Base-by-base conservation (phyloP, 2,888 invertebrate genomes). In the Bibio marci region DNA sequence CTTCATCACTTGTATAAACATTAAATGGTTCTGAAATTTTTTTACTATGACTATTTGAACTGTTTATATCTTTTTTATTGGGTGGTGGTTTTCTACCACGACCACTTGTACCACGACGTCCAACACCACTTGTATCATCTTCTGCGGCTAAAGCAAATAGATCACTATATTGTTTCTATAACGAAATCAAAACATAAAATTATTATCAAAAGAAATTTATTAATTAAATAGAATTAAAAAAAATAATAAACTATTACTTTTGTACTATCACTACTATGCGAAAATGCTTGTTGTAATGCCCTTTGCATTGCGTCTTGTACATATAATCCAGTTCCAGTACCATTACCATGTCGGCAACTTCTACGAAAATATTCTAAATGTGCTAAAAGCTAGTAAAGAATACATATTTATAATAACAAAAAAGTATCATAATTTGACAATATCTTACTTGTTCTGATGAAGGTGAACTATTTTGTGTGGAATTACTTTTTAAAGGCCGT, bases 341-440 rank as follows among this genome's bases (percentile, higher is more conserved):
- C 62, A 37, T 47, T 48, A 6, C 47, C 48, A 47, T 62, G 61
- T 11, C 63, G 56, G 42, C 82, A 81, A 54, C 76, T 76, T 48
- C 77, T 66, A 54, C 91, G 69, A 66, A 92, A 73, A 62, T 85
- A 81, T 59, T 95, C 94, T 54, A 97, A 70, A 64, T 97, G 95
- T 42, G 81, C 80, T 50, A 97, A 68, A 46, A 94, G 83, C 68
- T 80, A 60, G 33, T 50, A 49, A 47, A 33, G 47, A 48, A 37
- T 45, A 50, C n/a, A n/a, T n/a, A n/a, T n/a, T n/a, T n/a, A 36
- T 44, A 41, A 43, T 6, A 22, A 36, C 43, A 40, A 43, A 18
- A 19, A 6, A 26, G 8, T 18, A n/a, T 30, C 28, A 17, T 10
- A 35, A 28, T 26, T 31, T 18, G 14, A 13, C 34, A 11, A 41